Percentiles rank a stretch among this genome's conserved stretches.
Conservation (phyloP, 2,888 invertebrate species). For the Poecilus cupreus region DNA sequence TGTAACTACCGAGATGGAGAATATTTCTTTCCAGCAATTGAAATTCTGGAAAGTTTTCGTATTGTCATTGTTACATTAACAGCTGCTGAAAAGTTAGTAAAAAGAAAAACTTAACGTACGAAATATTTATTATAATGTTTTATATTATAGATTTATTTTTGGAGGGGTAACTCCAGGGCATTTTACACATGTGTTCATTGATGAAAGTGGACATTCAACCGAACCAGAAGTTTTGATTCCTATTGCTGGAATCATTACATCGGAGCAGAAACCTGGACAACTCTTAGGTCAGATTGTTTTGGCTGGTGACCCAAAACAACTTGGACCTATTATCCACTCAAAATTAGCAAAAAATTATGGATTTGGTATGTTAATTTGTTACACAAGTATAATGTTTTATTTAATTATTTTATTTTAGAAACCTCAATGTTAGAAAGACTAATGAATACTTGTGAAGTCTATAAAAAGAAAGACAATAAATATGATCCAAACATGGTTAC, state of each 20-base stretch:
- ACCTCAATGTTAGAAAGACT: slow-evolving; percentile 82
- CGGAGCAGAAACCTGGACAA: slow-evolving; percentile 58
- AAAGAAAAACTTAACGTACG: not conserved
- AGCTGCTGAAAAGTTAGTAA: slow-evolving; percentile 73
- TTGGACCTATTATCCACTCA: slow-evolving; percentile 79
- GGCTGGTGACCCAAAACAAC: slow-evolving; percentile 83
- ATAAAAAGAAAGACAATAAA: slow-evolving; percentile 67
- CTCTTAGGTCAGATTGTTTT: slow-evolving; percentile 76
- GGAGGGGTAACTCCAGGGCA: slow-evolving; percentile 69
- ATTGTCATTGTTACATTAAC: slow-evolving; percentile 79
- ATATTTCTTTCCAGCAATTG: slow-evolving; percentile 73
- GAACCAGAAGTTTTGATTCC: slow-evolving; percentile 81
- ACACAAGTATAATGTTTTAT: slow-evolving; percentile 52
- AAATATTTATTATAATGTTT: slow-evolving; percentile 41
- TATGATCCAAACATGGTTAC: slow-evolving; percentile 79
- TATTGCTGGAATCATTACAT: slow-evolving; percentile 70
- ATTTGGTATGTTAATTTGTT: slow-evolving; percentile 68
- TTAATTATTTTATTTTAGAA: slow-evolving; percentile 69
- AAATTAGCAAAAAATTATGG: slow-evolving; percentile 69
- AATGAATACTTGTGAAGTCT: slow-evolving; percentile 73
- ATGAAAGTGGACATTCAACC: slow-evolving; percentile 83
- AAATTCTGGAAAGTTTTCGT: slow-evolving; percentile 74
- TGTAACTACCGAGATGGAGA: slow-evolving; percentile 71
- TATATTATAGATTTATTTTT: slow-evolving; percentile 67
- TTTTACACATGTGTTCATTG: slow-evolving; percentile 83